Evolutionary conservation across 2,797 vertebrate genomes (phyloP).

Genomic region (Ciconia nigra): DNA sequence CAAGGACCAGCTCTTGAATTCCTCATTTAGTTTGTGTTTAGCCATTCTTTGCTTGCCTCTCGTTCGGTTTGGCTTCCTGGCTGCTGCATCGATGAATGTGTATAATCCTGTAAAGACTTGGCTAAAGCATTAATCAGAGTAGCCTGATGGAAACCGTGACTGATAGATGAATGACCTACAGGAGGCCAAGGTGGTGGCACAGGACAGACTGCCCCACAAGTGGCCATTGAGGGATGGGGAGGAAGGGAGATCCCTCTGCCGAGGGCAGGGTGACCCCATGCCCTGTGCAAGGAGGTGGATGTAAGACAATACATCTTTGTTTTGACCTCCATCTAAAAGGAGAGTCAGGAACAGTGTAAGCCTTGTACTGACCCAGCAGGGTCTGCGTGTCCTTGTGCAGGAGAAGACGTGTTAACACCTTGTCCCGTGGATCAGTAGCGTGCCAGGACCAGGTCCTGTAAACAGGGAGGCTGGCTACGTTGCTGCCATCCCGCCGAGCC

Average conservation of each 20-base stretch:
- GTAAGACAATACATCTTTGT: not conserved
- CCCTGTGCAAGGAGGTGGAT: not conserved
- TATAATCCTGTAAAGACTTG: not conserved
- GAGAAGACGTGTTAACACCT: not conserved
- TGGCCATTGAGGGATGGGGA: not conserved
- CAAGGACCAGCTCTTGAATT: not conserved
- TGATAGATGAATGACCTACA: not conserved
- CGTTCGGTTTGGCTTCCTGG: not conserved
- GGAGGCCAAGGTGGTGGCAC: not conserved
- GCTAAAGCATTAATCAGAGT: not conserved
- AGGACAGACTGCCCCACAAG: not conserved
- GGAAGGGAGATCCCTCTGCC: not conserved
- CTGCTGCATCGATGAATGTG: not conserved
- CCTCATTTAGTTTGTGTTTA: not conserved
- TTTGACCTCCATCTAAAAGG: not conserved
- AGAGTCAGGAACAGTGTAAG: not conserved
- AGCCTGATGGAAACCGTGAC: not conserved
- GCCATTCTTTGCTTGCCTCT: not conserved
- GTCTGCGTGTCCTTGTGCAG: not conserved
- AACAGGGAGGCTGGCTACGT: not conserved
- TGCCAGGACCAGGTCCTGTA: not conserved
- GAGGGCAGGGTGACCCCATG: not conserved
- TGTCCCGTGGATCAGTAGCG: not conserved
- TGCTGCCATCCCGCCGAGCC: accelerated
- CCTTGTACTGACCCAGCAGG: not conserved